phyloP scores from a whole-genome alignment of 2,113 vertebrate species.

The Protobothrops flavoviridis region DNA sequence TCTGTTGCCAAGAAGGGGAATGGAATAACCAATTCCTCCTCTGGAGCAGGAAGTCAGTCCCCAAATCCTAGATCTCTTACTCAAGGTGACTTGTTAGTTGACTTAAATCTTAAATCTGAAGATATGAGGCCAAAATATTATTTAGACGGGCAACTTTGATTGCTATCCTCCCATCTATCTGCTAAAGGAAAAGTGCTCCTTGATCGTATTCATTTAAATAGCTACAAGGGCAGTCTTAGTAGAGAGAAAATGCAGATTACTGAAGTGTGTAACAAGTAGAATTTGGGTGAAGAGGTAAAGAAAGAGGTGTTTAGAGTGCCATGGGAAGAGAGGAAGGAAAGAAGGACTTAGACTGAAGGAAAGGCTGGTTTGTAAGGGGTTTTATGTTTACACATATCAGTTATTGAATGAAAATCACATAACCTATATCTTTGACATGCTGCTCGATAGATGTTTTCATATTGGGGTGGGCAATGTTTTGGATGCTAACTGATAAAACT shows the following conservation, averaged over 20 bases:
- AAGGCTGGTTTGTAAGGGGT: background rate
- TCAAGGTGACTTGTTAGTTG: background rate
- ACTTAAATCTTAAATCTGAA: background rate
- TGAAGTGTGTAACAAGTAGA: background rate
- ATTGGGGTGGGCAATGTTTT: constrained; percentile 10
- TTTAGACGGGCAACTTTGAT: background rate
- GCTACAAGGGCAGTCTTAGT: background rate
- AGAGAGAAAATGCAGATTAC: too few relatives aligned
- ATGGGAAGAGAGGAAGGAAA: background rate
- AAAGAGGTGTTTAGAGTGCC: background rate
- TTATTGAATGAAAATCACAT: constrained; percentile 32
- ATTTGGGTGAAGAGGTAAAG: background rate
- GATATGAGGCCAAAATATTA: background rate
- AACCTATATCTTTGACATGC: constrained; percentile 26
- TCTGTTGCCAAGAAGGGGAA: background rate
- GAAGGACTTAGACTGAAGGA: background rate
- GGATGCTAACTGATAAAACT: constrained; percentile 3
- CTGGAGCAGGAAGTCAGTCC: too few relatives aligned
- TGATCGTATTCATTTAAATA: background rate
- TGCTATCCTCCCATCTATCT: background rate
- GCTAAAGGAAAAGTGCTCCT: background rate
- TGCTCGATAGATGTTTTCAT: constrained; percentile 35
- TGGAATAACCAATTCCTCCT: background rate
- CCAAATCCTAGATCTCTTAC: background rate
- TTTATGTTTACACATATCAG: constrained; percentile 32